phyloP scores from a whole-genome alignment of 2,113 vertebrate genomes.

The Coreoperca whiteheadi region DNA sequence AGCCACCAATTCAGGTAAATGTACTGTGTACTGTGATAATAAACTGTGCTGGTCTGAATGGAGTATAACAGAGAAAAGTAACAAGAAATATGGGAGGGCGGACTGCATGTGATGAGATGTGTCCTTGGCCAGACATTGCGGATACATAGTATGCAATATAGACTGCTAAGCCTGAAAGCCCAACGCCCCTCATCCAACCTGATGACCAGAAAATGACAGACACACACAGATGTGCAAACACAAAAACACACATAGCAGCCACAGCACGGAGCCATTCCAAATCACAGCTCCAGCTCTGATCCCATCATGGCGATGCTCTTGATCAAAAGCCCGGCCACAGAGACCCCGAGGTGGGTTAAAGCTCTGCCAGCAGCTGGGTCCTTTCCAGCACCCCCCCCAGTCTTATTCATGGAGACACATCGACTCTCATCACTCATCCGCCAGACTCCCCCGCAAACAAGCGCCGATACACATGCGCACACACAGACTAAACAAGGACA shows the following conservation, averaged over 20 bases:
- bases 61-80: background rate
- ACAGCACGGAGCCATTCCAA: slow-evolving; percentile 41
- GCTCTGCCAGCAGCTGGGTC: slow-evolving; percentile 75
- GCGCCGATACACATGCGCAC: background rate
- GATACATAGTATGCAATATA: background rate
- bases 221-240: slow-evolving; percentile 38
- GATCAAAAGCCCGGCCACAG: slow-evolving; percentile 57
- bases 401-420: slow-evolving; percentile 74
- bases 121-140: slow-evolving; percentile 7
- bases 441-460: slow-evolving; percentile 46
- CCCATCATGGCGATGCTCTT: slow-evolving; percentile 58
- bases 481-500: slow-evolving; percentile 60
- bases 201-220: slow-evolving; percentile 41
- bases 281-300: slow-evolving; percentile 54
- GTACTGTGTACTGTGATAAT: too few species aligned
- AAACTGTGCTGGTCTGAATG: background rate
- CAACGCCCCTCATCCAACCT: background rate
- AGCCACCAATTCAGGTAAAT: background rate
- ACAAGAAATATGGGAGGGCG: background rate
- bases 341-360: slow-evolving; percentile 54
- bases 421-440: slow-evolving; percentile 69
- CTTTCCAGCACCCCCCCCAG: slow-evolving; percentile 66
- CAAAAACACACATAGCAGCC: slow-evolving; percentile 24
- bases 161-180: background rate
- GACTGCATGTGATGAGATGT: background rate